Conservation (phyloP, 2,797 vertebrate species). For the Halcyon badia region DNA sequence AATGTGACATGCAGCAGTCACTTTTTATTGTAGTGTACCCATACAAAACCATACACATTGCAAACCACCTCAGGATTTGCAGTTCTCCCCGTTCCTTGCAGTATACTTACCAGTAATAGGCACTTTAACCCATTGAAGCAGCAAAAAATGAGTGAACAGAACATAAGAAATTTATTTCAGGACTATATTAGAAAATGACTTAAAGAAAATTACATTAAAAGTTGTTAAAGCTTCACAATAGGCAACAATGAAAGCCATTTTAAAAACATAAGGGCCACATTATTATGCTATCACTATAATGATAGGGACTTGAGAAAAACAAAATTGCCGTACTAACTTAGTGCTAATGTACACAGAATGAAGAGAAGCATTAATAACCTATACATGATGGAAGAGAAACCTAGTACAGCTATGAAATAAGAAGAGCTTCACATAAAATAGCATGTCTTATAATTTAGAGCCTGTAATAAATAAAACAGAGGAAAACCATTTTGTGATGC, state of each 20-base stretch:
- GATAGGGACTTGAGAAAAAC: constrained; percentile 37
- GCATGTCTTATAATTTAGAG: not conserved
- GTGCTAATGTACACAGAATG: constrained; percentile 46
- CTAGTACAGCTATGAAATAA: constrained; percentile 3
- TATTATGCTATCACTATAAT: constrained; percentile 10
- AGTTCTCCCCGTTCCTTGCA: constrained; percentile 40
- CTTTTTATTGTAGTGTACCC: constrained; percentile 29
- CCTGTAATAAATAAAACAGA: constrained; percentile 26
- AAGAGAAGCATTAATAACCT: constrained; percentile 7
- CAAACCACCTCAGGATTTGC: constrained; percentile 50
- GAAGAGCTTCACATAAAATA: not conserved
- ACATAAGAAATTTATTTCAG: constrained; percentile 73
- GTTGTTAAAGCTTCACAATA: constrained; percentile 55
- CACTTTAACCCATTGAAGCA: constrained; percentile 90
- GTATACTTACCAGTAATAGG: constrained; percentile 97
- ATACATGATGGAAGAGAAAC: constrained; percentile 49
- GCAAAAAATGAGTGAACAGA: constrained; percentile 82
- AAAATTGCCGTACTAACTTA: constrained; percentile 51
- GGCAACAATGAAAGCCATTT: constrained; percentile 56
- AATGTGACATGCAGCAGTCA: constrained; percentile 58
- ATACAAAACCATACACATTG: constrained; percentile 50
- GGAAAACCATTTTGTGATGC: not conserved
- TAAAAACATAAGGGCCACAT: constrained; percentile 46
- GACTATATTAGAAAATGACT: constrained; percentile 27
- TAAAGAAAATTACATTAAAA: constrained; percentile 58